These are phyloP conservation scores for Eumacrocentrus americanus DNA, from an alignment of 2,888 invertebrate species.

Conservation along the genomic window DNA sequence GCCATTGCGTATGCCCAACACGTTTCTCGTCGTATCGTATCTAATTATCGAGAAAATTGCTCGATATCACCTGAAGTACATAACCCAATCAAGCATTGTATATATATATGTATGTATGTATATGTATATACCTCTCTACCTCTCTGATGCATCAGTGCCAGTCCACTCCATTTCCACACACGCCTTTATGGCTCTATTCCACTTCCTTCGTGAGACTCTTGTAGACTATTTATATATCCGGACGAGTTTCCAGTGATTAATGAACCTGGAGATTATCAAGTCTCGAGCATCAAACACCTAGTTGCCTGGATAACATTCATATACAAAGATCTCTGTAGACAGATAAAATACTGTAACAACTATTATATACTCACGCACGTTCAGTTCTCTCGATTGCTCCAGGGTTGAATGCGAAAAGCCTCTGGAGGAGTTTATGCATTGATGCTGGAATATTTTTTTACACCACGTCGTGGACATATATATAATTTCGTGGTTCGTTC, in stretches of 20 bases:
- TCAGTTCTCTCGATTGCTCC: background rate
- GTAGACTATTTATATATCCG: background rate
- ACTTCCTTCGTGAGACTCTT: background rate
- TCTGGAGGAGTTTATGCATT: too few relatives aligned
- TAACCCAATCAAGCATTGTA: background rate
- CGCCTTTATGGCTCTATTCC: slow-evolving; percentile 11
- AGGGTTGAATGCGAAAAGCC: background rate
- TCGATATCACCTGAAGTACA: slow-evolving; percentile 24
- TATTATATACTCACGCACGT: background rate
- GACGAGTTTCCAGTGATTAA: background rate
- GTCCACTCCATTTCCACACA: background rate
- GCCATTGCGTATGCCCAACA: background rate
- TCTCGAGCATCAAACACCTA: too few relatives aligned
- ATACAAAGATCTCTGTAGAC: too few relatives aligned
- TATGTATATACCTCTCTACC: background rate
- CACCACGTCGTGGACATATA: slow-evolving; percentile 37
- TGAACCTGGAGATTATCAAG: slow-evolving; percentile 2
- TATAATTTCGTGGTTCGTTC: slow-evolving; percentile 57
- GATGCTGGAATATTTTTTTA: slow-evolving; percentile 7
- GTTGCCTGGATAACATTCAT: too few relatives aligned
- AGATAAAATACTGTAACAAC: too few relatives aligned
- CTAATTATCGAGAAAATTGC: slow-evolving; percentile 44
- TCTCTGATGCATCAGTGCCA: too few relatives aligned
- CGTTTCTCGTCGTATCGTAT: slow-evolving; percentile 27
- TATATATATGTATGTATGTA: background rate